Evolutionary conservation across 2,888 invertebrate genomes (phyloP), one percentile per base, ranked within the genome.

Genomic region (Zaprionus bogoriensis): DNA sequence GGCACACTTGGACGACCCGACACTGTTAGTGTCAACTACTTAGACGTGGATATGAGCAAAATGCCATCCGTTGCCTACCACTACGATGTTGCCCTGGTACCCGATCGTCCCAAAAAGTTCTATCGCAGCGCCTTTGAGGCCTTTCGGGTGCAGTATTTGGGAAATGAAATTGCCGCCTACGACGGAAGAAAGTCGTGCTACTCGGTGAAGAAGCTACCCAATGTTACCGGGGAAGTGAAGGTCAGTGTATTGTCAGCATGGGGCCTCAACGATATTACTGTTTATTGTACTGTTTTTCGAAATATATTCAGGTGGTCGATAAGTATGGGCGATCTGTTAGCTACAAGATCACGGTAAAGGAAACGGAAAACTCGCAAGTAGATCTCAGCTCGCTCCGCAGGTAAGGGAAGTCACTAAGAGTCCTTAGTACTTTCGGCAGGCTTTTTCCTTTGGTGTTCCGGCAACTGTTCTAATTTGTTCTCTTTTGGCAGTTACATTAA

Each of bases 81-180:
- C 84, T 99, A 99, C 89, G 98, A 99, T 80, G 95, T 97, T 0
- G 92, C 90, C 0, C 92, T 96, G 28, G 91, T 88, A 1, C 96
- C 96, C 0, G 95, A 95, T 12, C 93, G 90, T 39, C 95, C 96
- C 0, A 95, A 94, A 77, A 93, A 93, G 74, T 90, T 94, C 71
- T 79, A 94, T 51, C 91, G 93, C 0, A 47, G 66, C 0, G 93
- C 92, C 0, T 93, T 93, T 67, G 86, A 89, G 2, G 64, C 67
- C 2, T 91, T 91, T 3, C 90, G 91, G 4, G 25, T 66, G 0
- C 78, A 87, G 27, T 54, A 66, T 47, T 92, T 92, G 77, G 91
- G 92, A 0, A 87, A 92, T 0, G 81, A 88, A 28, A 74, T 90
- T 61, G 92, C 94, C n/a, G 95, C 95, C 0, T 96, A 93, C 89